Percentiles rank a stretch among this genome's conserved stretches.
These are phyloP conservation scores for Brachyrhaphis roseni DNA, from an alignment of 2,797 vertebrate genomes.

Conservation along the genomic window DNA sequence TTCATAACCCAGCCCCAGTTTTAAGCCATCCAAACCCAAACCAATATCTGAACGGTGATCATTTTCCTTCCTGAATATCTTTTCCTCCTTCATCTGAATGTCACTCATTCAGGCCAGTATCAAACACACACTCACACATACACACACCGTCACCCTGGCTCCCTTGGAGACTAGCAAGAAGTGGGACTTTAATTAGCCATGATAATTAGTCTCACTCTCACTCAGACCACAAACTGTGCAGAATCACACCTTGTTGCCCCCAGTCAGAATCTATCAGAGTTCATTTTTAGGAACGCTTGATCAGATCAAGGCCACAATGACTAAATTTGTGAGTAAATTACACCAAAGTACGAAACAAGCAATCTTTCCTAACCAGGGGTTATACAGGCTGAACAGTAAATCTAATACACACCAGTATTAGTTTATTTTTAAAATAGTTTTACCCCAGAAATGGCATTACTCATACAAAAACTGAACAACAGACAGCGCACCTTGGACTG, in stretches of 20 bases:
- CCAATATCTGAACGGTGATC: not conserved
- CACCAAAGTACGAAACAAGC: conserved; percentile 16
- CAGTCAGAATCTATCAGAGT: conserved; percentile 29
- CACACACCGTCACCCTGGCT: conserved; percentile 17
- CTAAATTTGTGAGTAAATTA: conserved; percentile 21
- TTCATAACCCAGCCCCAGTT: too few species aligned
- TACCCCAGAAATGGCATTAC: not conserved
- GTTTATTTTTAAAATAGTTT: not conserved
- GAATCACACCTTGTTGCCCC: conserved; percentile 42
- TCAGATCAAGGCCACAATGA: conserved; percentile 26
- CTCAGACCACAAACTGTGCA: conserved; percentile 41
- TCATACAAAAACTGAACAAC: not conserved
- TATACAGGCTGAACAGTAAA: not conserved
- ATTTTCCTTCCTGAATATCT: not conserved
- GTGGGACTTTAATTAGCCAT: conserved; percentile 75
- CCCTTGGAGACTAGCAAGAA: conserved; percentile 70
- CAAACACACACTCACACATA: not conserved
- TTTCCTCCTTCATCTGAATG: conserved; percentile 44
- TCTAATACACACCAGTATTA: not conserved
- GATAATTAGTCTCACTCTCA: conserved; percentile 69
- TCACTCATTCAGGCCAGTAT: conserved; percentile 67
- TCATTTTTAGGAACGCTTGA: conserved; percentile 28
- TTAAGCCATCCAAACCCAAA: not conserved
- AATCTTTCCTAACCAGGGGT: not conserved
- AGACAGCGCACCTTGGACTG: not conserved